Percentiles rank a stretch among this genome's conserved stretches.
These are phyloP conservation scores for Adelges cooleyi DNA, from an alignment of 1,140 invertebrate species.

Conservation along the genomic window DNA sequence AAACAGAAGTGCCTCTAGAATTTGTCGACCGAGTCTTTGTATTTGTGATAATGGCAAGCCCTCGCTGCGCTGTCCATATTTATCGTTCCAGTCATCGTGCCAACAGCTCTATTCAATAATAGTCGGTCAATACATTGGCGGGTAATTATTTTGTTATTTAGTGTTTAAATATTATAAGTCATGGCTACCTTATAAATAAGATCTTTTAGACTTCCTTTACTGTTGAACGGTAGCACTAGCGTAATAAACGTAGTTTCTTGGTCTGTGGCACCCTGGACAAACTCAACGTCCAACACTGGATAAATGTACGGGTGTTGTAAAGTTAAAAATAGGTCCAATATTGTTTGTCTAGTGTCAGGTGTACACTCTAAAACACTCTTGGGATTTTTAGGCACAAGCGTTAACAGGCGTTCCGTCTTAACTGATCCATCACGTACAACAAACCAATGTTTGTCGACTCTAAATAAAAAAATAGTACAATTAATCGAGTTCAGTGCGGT, in stretches of 20 bases:
- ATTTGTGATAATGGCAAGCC: constrained; percentile 65
- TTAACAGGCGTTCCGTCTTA: constrained; percentile 71
- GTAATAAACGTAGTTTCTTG: constrained; percentile 48
- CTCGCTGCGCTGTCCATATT: constrained; percentile 52
- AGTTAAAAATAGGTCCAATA: constrained; percentile 69
- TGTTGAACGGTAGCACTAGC: constrained; percentile 68
- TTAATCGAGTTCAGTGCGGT: no score
- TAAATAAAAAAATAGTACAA: constrained; percentile 39
- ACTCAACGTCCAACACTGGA: constrained; percentile 71
- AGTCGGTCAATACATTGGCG: background rate
- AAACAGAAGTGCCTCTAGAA: constrained; percentile 75
- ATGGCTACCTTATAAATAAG: constrained; percentile 65
- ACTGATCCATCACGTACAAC: constrained; percentile 64
- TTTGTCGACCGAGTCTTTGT: constrained; percentile 72
- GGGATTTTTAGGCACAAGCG: constrained; percentile 54
- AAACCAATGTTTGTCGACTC: constrained; percentile 81
- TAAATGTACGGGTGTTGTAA: constrained; percentile 86
- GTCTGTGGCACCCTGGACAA: constrained; percentile 41
- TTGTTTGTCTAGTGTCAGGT: constrained; percentile 46
- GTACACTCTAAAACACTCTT: constrained; percentile 44
- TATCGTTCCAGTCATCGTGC: constrained; percentile 57
- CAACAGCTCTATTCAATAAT: constrained; percentile 44
- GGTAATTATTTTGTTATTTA: background rate
- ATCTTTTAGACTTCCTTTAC: constrained; percentile 74
- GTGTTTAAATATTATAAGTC: background rate